Evolutionary conservation across 2,797 vertebrate genomes (phyloP), one percentile per base, ranked within the genome.

Genomic region (Sebastes cheni): DNA sequence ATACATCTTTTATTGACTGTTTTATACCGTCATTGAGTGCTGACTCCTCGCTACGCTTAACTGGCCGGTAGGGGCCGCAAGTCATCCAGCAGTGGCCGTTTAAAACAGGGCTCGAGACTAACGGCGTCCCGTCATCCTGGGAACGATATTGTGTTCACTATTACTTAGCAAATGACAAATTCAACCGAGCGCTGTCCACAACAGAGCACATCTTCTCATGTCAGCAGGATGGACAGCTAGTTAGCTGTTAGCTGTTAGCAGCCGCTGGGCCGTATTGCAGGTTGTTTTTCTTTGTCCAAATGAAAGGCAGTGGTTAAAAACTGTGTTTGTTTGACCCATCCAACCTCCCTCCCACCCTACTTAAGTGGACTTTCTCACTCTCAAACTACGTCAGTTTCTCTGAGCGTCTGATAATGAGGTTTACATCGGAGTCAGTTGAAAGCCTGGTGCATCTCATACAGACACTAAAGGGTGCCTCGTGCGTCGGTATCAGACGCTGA

Each of bases 121-220:
- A 54, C 2, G 4, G 0, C 20, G 8, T 54, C 20, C 52, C 1
- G 20, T 54, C 9, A 1, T 54, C 52, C 52, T 0, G 9, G 52
- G n/a, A 54, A 54, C 52, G 16, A 54, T 54, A 54, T 50, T 20
- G 1, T 50, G 46, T 50, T 4, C 18, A 2, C 46, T 50, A 11
- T 54, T n/a, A 22, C 52, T 54, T 22, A 54, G 4, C 9, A 54
- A 22, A 54, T 54, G 52, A 22, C 20, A 22, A 11, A 54, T 10
- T 54, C n/a, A 54, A 54, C 0, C 9, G 2, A n/a, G 52, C 16
- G 52, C 52, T 54, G n/a, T n/a, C 52, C 52, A 54, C 20, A 54
- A 22, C 52, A 54, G 20, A 22, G 46, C 46, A 0, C 46, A 20
- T 50, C 46, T 50, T 50, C 18, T 50, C 18, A 50, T 50, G 46